These are phyloP conservation scores for Vesta saturnalis DNA, from an alignment of 2,888 invertebrate species.

Conservation along the genomic window DNA sequence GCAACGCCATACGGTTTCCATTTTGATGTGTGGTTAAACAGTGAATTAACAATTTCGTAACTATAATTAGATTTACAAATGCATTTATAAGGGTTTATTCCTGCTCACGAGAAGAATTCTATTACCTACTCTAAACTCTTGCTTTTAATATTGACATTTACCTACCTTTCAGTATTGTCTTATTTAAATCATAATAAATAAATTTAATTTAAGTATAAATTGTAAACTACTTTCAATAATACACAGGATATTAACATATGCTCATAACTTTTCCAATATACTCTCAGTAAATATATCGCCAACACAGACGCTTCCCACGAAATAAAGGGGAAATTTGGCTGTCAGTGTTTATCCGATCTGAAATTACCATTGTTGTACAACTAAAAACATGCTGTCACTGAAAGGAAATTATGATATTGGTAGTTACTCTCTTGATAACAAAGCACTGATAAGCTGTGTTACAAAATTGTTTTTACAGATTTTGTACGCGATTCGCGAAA, in stretches of 20 bases:
- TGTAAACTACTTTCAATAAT: constrained; percentile 35
- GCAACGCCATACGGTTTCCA: no score
- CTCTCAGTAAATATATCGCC: constrained; percentile 24
- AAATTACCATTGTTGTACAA: constrained; percentile 39
- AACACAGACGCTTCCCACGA: constrained; percentile 25
- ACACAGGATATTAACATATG: constrained; percentile 36
- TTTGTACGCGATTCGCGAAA: constrained; percentile 6
- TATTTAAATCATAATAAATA: no score
- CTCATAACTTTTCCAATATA: constrained; percentile 37
- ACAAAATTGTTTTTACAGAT: constrained; percentile 21
- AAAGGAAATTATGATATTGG: constrained; percentile 38
- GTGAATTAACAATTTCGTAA: no score
- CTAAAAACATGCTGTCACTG: constrained; percentile 32
- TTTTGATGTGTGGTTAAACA: no score
- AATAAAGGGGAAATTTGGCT: constrained; percentile 45
- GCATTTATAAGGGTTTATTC: no score
- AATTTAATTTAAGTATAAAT: constrained; percentile 10
- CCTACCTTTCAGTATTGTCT: neutral
- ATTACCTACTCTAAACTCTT: neutral
- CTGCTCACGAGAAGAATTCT: neutral
- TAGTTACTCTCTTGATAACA: constrained; percentile 29
- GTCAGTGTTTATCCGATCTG: constrained; percentile 41
- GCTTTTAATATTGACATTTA: neutral
- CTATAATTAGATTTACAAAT: no score
- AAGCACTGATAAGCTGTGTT: constrained; percentile 12